A percentile compares a stretch with the other conserved stretches of the same genome.
Evolutionary conservation across 2,113 vertebrate genomes (phyloP).

Genomic region (Brevimyrus niger): DNA sequence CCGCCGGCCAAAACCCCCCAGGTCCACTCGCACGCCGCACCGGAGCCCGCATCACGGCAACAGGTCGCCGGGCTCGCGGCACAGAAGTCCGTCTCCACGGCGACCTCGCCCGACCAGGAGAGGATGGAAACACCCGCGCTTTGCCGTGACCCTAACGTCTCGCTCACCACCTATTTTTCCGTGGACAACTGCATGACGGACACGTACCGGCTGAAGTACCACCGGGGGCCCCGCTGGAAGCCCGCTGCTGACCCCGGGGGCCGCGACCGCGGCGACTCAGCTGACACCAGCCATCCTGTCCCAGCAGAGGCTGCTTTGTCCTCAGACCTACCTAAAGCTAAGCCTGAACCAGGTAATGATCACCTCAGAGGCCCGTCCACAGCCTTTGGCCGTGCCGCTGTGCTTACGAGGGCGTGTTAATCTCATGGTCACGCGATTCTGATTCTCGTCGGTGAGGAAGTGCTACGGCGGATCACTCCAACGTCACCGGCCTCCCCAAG

Average conservation of each 20-base stretch:
- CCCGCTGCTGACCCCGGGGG: slow-evolving; percentile 60
- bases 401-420: background rate
- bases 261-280: slow-evolving; percentile 41
- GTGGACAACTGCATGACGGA: slow-evolving; percentile 98
- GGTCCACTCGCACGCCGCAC: background rate
- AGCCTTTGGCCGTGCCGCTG: background rate
- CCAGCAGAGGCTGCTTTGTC: slow-evolving; percentile 52
- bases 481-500: background rate
- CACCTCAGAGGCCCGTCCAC: slow-evolving; percentile 9
- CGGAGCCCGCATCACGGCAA: slow-evolving; percentile 13
- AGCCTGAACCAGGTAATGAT: slow-evolving; percentile 62
- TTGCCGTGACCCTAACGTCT: slow-evolving; percentile 57
- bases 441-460: background rate
- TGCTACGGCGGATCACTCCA: background rate
- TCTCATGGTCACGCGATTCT: background rate
- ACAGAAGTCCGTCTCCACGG: slow-evolving; percentile 41
- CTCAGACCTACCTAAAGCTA: slow-evolving; percentile 60
- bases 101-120: slow-evolving; percentile 53
- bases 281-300: slow-evolving; percentile 44
- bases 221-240: slow-evolving; percentile 80
- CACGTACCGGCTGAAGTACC: slow-evolving; percentile 90
- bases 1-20: slow-evolving; percentile 23
- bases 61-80: slow-evolving; percentile 39
- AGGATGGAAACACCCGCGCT: slow-evolving; percentile 40
- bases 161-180: slow-evolving; percentile 89